Evolutionary conservation across 2,797 vertebrate species (phyloP), one percentile per base, ranked within the genome.

Genomic region (Pampus argenteus): DNA sequence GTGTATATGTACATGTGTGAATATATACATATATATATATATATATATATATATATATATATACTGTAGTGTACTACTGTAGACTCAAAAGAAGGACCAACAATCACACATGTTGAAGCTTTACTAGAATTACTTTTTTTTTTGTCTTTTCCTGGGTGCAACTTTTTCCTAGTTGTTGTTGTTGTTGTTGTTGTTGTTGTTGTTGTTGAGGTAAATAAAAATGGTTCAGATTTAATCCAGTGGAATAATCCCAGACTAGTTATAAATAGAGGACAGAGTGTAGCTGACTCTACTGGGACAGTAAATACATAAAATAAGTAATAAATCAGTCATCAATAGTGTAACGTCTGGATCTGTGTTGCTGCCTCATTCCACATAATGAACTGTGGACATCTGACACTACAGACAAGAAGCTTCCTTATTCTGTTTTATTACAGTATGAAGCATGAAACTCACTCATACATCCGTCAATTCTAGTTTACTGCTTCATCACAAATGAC

Each of bases 141-240:
- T n/a, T n/a, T n/a, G n/a, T n/a, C n/a, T n/a, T n/a, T n/a, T n/a
- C n/a, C n/a, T 29, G 18, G 9, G 23, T 55, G 17, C 15, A 34
- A 20, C 44, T 25, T 62, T n/a, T n/a, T n/a, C n/a, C n/a, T n/a
- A n/a, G 60, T 36, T 49, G n/a, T 15, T 61, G 47, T n/a, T 22
- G 6, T 14, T 29, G 20, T 13, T 29, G 29, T n/a, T n/a, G n/a
- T n/a, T 62, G 60, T 36, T 49, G n/a, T 15, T 61, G 47, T n/a
- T 22, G 6, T 14, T 29, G 20, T 13, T 29, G 29, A 22, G 9
- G 36, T 31, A 47, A 17, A 6, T 31, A 48, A 45, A 67, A 40
- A 11, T 51, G 6, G 45, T 31, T 15, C n/a, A 74, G 51, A 36
- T 63, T 52, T 47, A 70, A 76, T 70, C 47, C 40, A 59, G 38